Conservation (phyloP, 2,888 invertebrate species). For the Eurytoma adleriae region DNA sequence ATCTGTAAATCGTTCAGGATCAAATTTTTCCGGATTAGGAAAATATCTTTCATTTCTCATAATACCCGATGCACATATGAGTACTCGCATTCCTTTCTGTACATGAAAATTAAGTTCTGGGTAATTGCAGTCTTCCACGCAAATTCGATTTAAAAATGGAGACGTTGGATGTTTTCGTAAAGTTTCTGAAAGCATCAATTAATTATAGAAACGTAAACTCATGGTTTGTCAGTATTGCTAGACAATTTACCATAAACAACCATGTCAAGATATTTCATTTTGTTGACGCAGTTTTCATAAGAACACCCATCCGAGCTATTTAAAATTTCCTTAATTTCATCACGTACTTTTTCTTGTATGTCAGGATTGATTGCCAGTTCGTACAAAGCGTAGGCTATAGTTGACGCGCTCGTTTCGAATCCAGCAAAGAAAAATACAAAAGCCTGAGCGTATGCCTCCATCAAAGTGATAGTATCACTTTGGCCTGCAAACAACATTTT, state of each 20-base stretch:
- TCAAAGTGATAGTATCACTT: slow-evolving; percentile 17
- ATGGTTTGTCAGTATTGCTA: neutral
- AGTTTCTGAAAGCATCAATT: slow-evolving; percentile 64
- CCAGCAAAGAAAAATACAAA: slow-evolving; percentile 76
- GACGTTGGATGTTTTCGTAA: slow-evolving; percentile 73
- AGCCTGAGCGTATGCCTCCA: slow-evolving; percentile 75
- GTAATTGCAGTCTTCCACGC: slow-evolving; percentile 66
- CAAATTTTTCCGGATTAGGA: slow-evolving; percentile 77
- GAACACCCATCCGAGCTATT: slow-evolving; percentile 65
- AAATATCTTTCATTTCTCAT: slow-evolving; percentile 77
- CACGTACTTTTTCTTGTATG: slow-evolving; percentile 72
- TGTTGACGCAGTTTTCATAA: slow-evolving; percentile 73
- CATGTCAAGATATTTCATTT: slow-evolving; percentile 75
- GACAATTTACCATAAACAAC: slow-evolving; percentile 71
- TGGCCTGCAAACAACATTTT: slow-evolving; percentile 12
- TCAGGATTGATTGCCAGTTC: slow-evolving; percentile 73
- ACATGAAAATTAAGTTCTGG: slow-evolving; percentile 60
- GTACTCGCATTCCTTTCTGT: slow-evolving; percentile 65
- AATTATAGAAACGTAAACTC: neutral
- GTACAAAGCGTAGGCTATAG: slow-evolving; percentile 74
- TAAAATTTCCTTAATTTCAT: slow-evolving; percentile 68
- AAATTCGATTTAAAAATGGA: slow-evolving; percentile 69
- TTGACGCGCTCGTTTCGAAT: slow-evolving; percentile 77
- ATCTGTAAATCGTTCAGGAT: slow-evolving; percentile 77
- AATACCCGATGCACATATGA: slow-evolving; percentile 73